phyloP scores from a whole-genome alignment of 2,113 vertebrate species.

The Tyto alba region DNA sequence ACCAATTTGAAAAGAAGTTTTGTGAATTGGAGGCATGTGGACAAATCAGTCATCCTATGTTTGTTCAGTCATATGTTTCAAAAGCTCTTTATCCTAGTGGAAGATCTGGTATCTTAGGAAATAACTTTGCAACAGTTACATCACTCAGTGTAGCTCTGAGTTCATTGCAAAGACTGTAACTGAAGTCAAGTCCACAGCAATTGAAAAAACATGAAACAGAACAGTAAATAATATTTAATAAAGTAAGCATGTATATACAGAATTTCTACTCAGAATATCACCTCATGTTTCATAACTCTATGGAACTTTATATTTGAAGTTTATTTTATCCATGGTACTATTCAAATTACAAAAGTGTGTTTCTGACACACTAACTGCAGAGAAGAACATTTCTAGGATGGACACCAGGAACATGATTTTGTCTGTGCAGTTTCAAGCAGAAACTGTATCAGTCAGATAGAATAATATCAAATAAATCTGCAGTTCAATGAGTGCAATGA shows the following conservation, averaged over 20 bases:
- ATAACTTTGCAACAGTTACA: neutral
- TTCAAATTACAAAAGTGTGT: neutral
- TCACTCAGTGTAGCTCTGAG: neutral
- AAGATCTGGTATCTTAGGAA: neutral
- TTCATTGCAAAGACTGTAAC: neutral
- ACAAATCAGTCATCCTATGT: neutral
- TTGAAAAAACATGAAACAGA: neutral
- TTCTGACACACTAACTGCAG: neutral
- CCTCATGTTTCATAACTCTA: neutral
- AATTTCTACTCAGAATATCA: neutral
- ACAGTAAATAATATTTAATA: neutral
- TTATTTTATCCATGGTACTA: neutral
- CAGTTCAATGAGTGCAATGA: neutral
- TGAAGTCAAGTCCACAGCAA: neutral
- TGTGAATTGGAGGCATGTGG: neutral
- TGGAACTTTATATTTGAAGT: neutral
- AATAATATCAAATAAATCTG: neutral
- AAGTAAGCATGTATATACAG: neutral
- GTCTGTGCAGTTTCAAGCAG: neutral
- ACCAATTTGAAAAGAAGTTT: neutral
- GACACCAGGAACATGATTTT: neutral
- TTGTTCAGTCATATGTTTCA: neutral
- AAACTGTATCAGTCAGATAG: neutral
- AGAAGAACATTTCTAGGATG: neutral
- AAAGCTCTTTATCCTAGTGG: neutral